Percentiles rank a stretch among this genome's conserved stretches.
Conservation (phyloP, 2,113 vertebrate genomes). For the Rhinolophus sinicus region DNA sequence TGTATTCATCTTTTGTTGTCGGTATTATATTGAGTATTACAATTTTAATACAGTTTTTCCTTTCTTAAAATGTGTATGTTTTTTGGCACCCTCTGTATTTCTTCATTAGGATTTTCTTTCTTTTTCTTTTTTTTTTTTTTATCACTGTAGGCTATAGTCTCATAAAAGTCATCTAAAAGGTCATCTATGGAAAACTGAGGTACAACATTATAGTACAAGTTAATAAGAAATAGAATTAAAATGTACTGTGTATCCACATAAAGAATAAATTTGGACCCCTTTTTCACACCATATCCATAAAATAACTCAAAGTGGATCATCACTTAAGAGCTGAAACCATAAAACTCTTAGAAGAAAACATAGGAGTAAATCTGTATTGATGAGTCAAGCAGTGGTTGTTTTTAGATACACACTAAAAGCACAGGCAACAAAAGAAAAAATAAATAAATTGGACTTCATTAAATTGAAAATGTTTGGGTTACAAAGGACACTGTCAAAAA, state of each 20-base stretch:
- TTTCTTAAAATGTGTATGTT: too few species aligned
- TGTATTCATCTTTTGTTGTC: too few species aligned
- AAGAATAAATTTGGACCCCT: not conserved
- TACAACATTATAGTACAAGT: not conserved
- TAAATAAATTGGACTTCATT: not conserved
- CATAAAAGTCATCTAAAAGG: conserved; percentile 4
- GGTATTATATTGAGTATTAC: too few species aligned
- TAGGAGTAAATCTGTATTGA: not conserved
- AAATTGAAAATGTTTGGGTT: conserved; percentile 24
- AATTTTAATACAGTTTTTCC: too few species aligned
- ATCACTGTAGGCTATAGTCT: not conserved
- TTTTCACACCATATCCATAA: not conserved
- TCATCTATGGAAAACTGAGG: not conserved
- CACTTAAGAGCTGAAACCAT: not conserved
- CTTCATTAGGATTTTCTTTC: conserved; percentile 17
- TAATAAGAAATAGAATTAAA: conserved; percentile 15
- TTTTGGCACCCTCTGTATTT: not conserved
- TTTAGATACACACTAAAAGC: not conserved
- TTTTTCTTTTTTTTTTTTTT: not conserved
- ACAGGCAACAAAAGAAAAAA: conserved; percentile 14
- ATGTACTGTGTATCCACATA: not conserved
- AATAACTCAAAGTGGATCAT: not conserved
- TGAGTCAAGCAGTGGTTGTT: not conserved
- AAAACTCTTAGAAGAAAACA: not conserved
- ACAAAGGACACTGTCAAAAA: not conserved